phyloP scores from a whole-genome alignment of 1,140 invertebrate genomes.

The Bombus superbus region DNA sequence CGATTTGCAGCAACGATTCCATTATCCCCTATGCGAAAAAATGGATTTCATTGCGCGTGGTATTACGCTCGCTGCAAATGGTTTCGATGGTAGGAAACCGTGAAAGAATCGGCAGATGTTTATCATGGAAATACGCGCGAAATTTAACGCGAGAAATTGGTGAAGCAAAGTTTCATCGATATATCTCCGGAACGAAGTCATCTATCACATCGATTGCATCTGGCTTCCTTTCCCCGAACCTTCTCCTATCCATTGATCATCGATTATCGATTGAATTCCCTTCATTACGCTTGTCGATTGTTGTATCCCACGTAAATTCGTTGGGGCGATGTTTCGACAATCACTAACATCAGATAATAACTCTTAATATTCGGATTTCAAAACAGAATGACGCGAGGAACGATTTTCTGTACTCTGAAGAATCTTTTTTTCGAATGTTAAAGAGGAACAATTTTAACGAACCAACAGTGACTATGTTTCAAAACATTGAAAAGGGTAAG shows the following conservation, averaged over 20 bases:
- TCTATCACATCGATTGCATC: neutral
- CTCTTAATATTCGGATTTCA: neutral
- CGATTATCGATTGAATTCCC: neutral
- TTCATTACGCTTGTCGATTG: constrained; percentile 2
- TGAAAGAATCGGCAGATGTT: neutral
- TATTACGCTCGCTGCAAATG: neutral
- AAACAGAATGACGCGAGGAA: neutral
- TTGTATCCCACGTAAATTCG: neutral
- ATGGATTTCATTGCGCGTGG: constrained; percentile 15
- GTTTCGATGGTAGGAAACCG: neutral
- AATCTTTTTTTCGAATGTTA: neutral
- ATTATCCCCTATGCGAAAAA: neutral
- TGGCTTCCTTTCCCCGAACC: neutral
- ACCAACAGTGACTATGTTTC: no score
- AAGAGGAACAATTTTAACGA: neutral
- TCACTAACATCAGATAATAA: neutral
- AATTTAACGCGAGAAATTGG: neutral
- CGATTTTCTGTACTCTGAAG: neutral
- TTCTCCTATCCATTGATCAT: neutral
- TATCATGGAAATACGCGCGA: neutral
- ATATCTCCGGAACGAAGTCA: neutral
- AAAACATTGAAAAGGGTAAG: no score
- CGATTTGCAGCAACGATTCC: constrained; percentile 10
- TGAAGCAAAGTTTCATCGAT: constrained; percentile 5
- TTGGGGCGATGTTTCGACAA: neutral